phyloP scores from a whole-genome alignment of 2,888 invertebrate genomes.

The Melieria picta region DNA sequence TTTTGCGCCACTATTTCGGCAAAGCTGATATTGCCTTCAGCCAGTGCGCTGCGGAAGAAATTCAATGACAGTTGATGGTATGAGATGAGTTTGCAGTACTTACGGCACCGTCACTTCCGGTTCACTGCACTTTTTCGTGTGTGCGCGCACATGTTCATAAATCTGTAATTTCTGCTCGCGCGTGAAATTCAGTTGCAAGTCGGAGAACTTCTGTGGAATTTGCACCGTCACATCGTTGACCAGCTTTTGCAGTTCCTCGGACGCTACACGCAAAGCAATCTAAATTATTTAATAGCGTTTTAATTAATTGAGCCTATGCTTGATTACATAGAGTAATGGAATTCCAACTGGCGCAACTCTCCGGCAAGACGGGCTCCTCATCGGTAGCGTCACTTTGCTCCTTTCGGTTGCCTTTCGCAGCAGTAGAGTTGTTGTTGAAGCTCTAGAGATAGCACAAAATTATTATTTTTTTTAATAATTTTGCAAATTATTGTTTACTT shows the following conservation, averaged over 20 bases:
- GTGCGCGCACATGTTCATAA: conserved; percentile 55
- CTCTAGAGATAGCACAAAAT: conserved; percentile 28
- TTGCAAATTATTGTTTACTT: conserved; percentile 39
- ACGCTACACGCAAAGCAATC: conserved; percentile 27
- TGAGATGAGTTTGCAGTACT: conserved; percentile 27
- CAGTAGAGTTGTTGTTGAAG: conserved; percentile 39
- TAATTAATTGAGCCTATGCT: background rate
- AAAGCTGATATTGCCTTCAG: conserved; percentile 50
- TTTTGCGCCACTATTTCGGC: conserved; percentile 58
- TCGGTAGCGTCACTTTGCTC: background rate
- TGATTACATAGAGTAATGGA: conserved; percentile 32
- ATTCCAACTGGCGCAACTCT: conserved; percentile 44
- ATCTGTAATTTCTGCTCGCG: conserved; percentile 52
- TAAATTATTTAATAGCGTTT: background rate
- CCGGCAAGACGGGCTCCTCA: conserved; percentile 42
- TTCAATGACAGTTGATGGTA: background rate
- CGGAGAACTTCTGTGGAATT: conserved; percentile 51
- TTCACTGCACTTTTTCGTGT: conserved; percentile 48
- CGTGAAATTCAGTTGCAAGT: conserved; percentile 52
- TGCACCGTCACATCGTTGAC: conserved; percentile 34
- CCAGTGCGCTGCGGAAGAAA: conserved; percentile 28
- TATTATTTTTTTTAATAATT: background rate
- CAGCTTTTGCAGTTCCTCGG: conserved; percentile 43
- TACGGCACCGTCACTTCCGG: conserved; percentile 48
- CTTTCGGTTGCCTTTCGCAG: background rate